Percentiles rank a stretch among this genome's conserved stretches.
phyloP scores from a whole-genome alignment of 2,797 vertebrate genomes.

The Poecilia wingei region DNA sequence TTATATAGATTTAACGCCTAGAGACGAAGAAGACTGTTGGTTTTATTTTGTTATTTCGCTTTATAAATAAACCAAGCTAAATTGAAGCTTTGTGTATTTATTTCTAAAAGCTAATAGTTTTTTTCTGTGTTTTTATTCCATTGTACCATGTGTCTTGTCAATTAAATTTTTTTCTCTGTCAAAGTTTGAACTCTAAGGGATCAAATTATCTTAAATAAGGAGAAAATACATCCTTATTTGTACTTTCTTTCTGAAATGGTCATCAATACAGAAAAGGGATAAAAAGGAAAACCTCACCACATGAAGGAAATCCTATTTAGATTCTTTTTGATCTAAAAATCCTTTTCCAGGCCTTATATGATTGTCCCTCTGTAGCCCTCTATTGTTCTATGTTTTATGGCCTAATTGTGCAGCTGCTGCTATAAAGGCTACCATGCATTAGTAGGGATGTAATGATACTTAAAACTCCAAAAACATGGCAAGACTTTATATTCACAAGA shows the following conservation, averaged over 20 bases:
- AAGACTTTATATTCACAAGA: neutral
- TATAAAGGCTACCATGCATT: neutral
- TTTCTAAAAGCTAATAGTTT: neutral
- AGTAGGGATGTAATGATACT: neutral
- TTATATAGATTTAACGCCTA: neutral
- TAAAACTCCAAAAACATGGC: neutral
- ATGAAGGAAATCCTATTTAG: neutral
- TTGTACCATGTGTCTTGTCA: neutral
- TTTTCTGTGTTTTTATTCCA: neutral
- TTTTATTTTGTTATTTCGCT: neutral
- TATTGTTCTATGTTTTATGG: neutral
- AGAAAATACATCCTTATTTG: neutral
- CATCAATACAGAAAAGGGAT: too few species aligned
- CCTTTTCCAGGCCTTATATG: neutral
- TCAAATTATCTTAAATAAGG: neutral
- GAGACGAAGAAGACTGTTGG: neutral
- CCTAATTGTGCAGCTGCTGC: neutral
- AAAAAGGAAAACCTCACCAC: too few species aligned
- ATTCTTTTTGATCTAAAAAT: neutral
- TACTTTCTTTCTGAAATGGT: too few species aligned
- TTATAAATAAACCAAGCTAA: neutral
- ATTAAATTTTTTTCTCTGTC: neutral
- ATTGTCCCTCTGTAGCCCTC: neutral
- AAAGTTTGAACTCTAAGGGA: neutral
- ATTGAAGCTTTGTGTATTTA: neutral